Evolutionary conservation across 2,113 vertebrate genomes (phyloP), one percentile per base, ranked within the genome.

Genomic region (Lepus timidus): DNA sequence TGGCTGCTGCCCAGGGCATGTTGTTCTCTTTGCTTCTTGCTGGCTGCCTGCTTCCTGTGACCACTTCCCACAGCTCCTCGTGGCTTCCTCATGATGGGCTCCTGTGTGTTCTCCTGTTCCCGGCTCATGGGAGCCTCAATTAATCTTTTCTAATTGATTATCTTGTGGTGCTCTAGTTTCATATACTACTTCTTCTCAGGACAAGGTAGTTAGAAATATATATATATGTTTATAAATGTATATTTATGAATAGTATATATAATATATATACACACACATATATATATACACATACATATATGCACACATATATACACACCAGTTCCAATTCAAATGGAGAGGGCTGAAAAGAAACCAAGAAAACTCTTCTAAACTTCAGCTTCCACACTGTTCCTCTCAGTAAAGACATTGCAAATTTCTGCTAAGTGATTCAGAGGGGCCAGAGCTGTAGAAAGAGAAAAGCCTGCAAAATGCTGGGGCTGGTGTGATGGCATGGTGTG

Each of bases 61-160:
- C 70, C 62, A 81, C 78, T 25, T 36, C 51, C 51, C 3, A 78
- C 51, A 27, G 84, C 86, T 31, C 81, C 49, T 55, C 61, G 97
- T 2, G 76, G 82, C 44, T 91, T 97, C 93, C 85, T 95, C 98
- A 98, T 98, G 83, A 58, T 90, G 10, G 13, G 9, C 93, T 94
- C 44, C 44, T 44, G 6, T 4, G 44, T 44, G 44, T 44, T 44
- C 44, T 44, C 44, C 44, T 44, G 44, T 6, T 44, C 44, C 44
- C 6, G 6, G 44, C 44, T 44, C 44, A 44, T 44, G 44, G 44
- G 7, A 6, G 44, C 44, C 44, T 44, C 44, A 44, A 7, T 44
- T 44, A 44, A 44, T 44, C 44, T 44, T 44, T 44, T 44, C 44
- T 44, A 44, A 44, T 68, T 78, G 67, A 71, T 65, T 61, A 39